Conservation (phyloP, 2,113 vertebrate genomes). For the Myocastor coypus region DNA sequence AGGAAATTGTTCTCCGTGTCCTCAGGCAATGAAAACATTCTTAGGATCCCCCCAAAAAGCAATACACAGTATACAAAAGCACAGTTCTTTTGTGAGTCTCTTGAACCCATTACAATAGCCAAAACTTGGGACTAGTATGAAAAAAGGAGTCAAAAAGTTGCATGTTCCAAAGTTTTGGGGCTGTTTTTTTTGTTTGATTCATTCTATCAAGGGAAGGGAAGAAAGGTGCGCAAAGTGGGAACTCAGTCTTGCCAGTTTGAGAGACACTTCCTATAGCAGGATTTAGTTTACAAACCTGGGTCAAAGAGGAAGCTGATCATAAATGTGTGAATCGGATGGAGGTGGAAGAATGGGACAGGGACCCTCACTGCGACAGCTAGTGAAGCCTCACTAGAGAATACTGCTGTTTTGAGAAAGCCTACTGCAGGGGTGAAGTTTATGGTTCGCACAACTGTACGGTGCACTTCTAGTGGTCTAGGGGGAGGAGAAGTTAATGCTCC, state of each 20-base stretch:
- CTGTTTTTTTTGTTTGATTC: no score
- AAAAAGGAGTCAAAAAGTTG: constrained; percentile 72
- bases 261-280: constrained; percentile 79
- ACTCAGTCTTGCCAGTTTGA: constrained; percentile 73
- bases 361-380: constrained; percentile 38
- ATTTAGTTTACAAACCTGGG: constrained; percentile 80
- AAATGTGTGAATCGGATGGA: constrained; percentile 78
- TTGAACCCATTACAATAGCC: constrained; percentile 69
- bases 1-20: constrained; percentile 18
- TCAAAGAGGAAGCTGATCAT: constrained; percentile 79
- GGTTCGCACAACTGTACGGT: no score
- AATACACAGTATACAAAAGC: constrained; percentile 33
- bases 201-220: constrained; percentile 58
- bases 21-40: neutral
- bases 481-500: no score
- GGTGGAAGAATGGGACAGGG: constrained; percentile 50
- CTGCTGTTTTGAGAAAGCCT: constrained; percentile 40
- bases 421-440: neutral
- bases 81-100: constrained; percentile 52
- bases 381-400: constrained; percentile 30
- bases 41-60: constrained; percentile 32
- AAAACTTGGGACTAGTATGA: constrained; percentile 65
- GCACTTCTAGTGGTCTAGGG: no score
- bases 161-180: constrained; percentile 67
- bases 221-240: constrained; percentile 60